Percentiles rank a stretch among this genome's conserved stretches.
Evolutionary conservation across 2,888 invertebrate genomes (phyloP).

Genomic region (Trissolcus japonicus): DNA sequence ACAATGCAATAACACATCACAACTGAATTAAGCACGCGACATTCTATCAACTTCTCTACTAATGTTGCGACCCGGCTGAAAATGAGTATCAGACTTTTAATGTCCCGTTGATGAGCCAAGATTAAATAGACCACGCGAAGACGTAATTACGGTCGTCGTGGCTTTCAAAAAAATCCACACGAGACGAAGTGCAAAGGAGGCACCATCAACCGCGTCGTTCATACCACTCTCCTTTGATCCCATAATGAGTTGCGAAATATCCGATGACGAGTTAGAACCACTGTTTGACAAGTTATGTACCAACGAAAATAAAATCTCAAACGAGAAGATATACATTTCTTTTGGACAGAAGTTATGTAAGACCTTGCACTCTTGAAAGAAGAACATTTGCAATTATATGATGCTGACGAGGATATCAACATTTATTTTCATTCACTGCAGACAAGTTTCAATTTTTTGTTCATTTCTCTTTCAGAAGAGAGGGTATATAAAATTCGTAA

Average conservation of each 20-base stretch:
- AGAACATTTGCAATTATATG: too few species aligned
- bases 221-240: slow-evolving; percentile 71
- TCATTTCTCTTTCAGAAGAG: too few species aligned
- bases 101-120: slow-evolving; percentile 68
- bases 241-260: slow-evolving; percentile 59
- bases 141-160: slow-evolving; percentile 70
- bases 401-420: too few species aligned
- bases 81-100: slow-evolving; percentile 56
- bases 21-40: slow-evolving; percentile 49
- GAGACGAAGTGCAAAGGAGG: slow-evolving; percentile 59
- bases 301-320: slow-evolving; percentile 21
- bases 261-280: slow-evolving; percentile 39
- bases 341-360: slow-evolving; percentile 9
- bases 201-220: slow-evolving; percentile 50
- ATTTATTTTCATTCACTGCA: too few species aligned
- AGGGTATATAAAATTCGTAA: too few species aligned
- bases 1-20: slow-evolving; percentile 56
- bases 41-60: slow-evolving; percentile 43
- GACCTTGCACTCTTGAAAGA: not conserved
- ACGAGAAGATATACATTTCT: slow-evolving; percentile 7
- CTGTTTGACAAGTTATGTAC: slow-evolving; percentile 35
- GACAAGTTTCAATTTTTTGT: too few species aligned
- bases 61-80: slow-evolving; percentile 27
- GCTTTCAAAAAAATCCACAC: slow-evolving; percentile 59
- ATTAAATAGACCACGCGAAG: slow-evolving; percentile 70